Conservation (phyloP, 2,113 vertebrate species). For the Electrona antarctica region DNA sequence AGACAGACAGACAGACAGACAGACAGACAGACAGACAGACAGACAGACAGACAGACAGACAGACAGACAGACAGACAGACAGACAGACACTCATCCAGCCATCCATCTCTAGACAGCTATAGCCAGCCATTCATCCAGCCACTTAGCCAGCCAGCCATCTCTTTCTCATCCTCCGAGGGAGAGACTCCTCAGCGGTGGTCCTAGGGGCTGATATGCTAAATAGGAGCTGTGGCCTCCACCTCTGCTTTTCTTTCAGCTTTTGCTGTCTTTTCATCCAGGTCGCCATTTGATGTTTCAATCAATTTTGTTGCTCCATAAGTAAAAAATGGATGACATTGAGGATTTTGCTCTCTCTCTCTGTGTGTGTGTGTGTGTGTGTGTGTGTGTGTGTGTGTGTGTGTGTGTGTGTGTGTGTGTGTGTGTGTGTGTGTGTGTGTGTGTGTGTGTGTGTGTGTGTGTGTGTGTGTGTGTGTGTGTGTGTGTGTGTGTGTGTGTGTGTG, state of each 20-base stretch:
- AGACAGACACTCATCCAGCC: too few relatives aligned
- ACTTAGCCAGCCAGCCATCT: slow-evolving; percentile 14
- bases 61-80: too few relatives aligned
- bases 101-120: too few relatives aligned
- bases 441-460: background rate
- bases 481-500: background rate
- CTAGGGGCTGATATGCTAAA: slow-evolving; percentile 56
- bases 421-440: slow-evolving; percentile 12
- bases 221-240: slow-evolving; percentile 26
- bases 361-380: slow-evolving; percentile 14
- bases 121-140: slow-evolving; percentile 1
- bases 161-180: background rate
- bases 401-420: too few relatives aligned
- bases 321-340: too few relatives aligned
- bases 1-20: too few relatives aligned
- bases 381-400: background rate
- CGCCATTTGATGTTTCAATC: slow-evolving; percentile 53
- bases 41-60: too few relatives aligned
- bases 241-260: slow-evolving; percentile 19
- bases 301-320: too few relatives aligned
- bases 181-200: slow-evolving; percentile 15
- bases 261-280: slow-evolving; percentile 40
- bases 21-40: too few relatives aligned
- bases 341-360: background rate
- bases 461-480: background rate